These are phyloP conservation scores for Agelas oroides DNA, from an alignment of 37 sponge, comb jelly and placozoan species.

Conservation along the genomic window DNA sequence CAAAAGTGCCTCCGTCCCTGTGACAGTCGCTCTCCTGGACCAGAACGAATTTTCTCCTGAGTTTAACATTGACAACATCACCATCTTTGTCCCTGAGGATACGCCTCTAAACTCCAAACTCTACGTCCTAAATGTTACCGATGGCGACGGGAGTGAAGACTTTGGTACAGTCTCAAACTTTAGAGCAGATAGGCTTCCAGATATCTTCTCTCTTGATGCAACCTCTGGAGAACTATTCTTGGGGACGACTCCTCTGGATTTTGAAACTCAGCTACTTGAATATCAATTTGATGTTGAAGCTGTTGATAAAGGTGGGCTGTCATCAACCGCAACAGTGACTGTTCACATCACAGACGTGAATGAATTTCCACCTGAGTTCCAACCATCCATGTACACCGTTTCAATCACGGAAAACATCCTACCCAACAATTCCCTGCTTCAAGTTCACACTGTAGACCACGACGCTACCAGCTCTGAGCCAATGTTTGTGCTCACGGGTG, in stretches of 20 bases:
- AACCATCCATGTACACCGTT: slow-evolving; percentile 2
- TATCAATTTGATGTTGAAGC: slow-evolving; percentile 39
- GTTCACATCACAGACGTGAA: slow-evolving; percentile 47
- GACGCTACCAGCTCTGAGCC: slow-evolving; percentile 33
- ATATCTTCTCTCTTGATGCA: slow-evolving; percentile 19
- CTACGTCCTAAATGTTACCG: slow-evolving; percentile 35
- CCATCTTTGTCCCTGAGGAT: slow-evolving; percentile 22
- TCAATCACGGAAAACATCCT: slow-evolving; percentile 39
- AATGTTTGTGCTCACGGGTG: slow-evolving; percentile 2
- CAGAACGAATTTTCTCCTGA: slow-evolving; percentile 49
- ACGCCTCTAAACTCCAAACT: neutral
- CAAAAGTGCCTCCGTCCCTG: slow-evolving; percentile 3
- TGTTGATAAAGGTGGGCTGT: slow-evolving; percentile 52
- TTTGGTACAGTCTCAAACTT: slow-evolving; percentile 23
- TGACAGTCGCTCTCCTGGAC: slow-evolving; percentile 19
- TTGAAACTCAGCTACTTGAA: slow-evolving; percentile 20
- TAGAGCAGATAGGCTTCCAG: neutral
- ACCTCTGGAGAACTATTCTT: slow-evolving; percentile 28
- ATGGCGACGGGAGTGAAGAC: slow-evolving; percentile 39
- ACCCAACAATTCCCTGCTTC: slow-evolving; percentile 22
- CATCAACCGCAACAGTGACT: slow-evolving; percentile 1
- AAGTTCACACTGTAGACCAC: slow-evolving; percentile 41
- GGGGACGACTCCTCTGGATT: slow-evolving; percentile 19
- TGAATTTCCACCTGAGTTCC: slow-evolving; percentile 66
- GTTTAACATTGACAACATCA: neutral